Base-by-base conservation (phyloP, 1,140 invertebrate species). In the Drosophila burlai region DNA sequence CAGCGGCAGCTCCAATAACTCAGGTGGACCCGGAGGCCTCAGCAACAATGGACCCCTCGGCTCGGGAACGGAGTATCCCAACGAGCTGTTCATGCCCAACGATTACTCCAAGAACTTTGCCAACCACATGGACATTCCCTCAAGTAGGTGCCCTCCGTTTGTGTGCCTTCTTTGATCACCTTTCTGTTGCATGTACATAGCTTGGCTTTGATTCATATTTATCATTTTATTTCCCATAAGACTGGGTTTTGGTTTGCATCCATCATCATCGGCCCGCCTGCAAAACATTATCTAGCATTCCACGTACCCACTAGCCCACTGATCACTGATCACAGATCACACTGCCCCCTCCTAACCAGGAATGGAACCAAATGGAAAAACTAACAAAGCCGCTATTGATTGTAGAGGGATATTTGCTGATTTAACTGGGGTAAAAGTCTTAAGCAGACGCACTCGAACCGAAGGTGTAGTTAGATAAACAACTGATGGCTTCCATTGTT, bases 71-170 rank as follows among this genome's bases (percentile, higher is more conserved):
- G 92, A 93, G 46, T 92, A 89, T 67, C 91, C 92, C 26, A 93
- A 92, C 61, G 92, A 93, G 21, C 71, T 93, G n/a, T 92, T 92
- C 43, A 87, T 92, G 80, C 80, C 85, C 62, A 92, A 82, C 66
- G 92, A 93, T 36, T 93, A 92, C 74, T 81, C 84, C 49, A 93
- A 93, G 69, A 84, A 86, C 67, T 91, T 91, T 78, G 92, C 77
- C 59, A 93, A 93, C 34, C 92, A 93, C 66, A 93, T 93, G 91
- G 92, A 93, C 58, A 93, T 93, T 71, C 92, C 92, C 45, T 67
- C 85, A 92, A 92, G 92, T 93, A 93, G 74, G 91, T 91, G 54
- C 13, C 58, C 49, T 21, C 10, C 15, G 40, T 45, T 34, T 63
- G 38, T 36, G n/a, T 47, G 61, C 47, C 40, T 57, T 13, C 21